These are phyloP conservation scores for Prochilodus magdalenae DNA, from an alignment of 2,113 vertebrate genomes.

Conservation along the genomic window DNA sequence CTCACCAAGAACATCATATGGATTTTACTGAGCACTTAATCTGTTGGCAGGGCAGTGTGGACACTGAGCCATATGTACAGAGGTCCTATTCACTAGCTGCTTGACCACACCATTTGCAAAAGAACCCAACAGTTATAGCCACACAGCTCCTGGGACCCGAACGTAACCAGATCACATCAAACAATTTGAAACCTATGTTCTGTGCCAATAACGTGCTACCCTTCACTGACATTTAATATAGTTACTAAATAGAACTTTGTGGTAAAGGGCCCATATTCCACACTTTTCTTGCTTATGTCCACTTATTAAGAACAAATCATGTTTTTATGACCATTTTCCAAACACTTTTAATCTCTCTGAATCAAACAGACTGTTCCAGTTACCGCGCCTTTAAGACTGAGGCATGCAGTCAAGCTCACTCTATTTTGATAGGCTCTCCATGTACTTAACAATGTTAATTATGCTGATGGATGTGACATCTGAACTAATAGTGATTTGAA, in stretches of 20 bases:
- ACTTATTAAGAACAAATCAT: no score
- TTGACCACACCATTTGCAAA: slow-evolving; percentile 65
- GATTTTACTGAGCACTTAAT: slow-evolving; percentile 73
- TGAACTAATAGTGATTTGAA: not conserved
- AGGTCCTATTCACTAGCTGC: slow-evolving; percentile 63
- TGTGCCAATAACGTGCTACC: not conserved
- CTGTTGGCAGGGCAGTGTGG: slow-evolving; percentile 64
- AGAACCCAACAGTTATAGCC: slow-evolving; percentile 67
- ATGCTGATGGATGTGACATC: not conserved
- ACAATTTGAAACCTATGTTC: not conserved
- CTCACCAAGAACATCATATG: slow-evolving; percentile 64
- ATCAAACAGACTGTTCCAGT: no score
- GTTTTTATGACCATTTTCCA: no score
- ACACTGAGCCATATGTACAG: slow-evolving; percentile 58
- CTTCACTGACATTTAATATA: not conserved
- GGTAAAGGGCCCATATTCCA: not conserved
- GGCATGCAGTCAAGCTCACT: not conserved
- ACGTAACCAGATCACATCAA: not conserved
- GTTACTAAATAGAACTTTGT: not conserved
- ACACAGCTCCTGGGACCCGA: slow-evolving; percentile 34
- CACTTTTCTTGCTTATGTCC: not conserved
- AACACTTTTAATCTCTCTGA: not conserved
- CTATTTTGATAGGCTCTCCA: slow-evolving; percentile 8
- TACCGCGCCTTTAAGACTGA: no score
- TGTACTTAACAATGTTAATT: not conserved